Percentiles rank a stretch among this genome's conserved stretches.
Conservation (phyloP, 2,888 invertebrate species). For the Rhingia campestris region DNA sequence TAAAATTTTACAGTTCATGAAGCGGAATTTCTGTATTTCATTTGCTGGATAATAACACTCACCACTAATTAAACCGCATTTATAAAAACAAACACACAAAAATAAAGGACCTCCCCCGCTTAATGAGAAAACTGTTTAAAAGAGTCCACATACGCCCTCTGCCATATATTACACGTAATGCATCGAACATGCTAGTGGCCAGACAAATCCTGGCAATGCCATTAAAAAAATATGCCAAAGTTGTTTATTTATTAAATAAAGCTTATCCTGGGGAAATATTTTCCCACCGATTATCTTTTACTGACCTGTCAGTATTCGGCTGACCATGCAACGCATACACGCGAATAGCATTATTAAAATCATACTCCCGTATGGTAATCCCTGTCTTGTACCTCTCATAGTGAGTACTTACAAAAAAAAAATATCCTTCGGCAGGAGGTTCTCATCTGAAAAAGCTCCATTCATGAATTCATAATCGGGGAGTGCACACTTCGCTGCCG, state of each 20-base stretch:
- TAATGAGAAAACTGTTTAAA: constrained; percentile 49
- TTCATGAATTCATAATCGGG: constrained; percentile 47
- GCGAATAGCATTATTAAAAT: constrained; percentile 16
- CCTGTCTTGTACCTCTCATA: neutral
- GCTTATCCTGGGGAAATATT: constrained; percentile 39
- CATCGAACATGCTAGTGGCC: neutral
- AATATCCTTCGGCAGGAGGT: neutral
- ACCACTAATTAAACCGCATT: constrained; percentile 47
- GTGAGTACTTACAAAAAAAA: neutral
- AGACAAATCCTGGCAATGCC: neutral
- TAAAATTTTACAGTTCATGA: constrained; percentile 39
- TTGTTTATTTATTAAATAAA: constrained; percentile 48
- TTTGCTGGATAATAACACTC: constrained; percentile 17
- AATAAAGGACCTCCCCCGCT: neutral
- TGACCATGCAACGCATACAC: neutral
- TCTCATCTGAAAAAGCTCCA: constrained; percentile 12
- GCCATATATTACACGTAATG: neutral
- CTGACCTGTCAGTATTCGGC: constrained; percentile 16
- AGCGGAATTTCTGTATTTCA: constrained; percentile 34
- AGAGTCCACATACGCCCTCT: constrained; percentile 3
- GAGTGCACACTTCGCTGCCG: constrained; percentile 43
- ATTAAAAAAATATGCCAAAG: constrained; percentile 33
- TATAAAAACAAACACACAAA: neutral
- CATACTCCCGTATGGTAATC: neutral
- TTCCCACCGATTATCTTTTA: constrained; percentile 21